Conservation (phyloP, 2,888 invertebrate species). For the Eristalinus aeneus region DNA sequence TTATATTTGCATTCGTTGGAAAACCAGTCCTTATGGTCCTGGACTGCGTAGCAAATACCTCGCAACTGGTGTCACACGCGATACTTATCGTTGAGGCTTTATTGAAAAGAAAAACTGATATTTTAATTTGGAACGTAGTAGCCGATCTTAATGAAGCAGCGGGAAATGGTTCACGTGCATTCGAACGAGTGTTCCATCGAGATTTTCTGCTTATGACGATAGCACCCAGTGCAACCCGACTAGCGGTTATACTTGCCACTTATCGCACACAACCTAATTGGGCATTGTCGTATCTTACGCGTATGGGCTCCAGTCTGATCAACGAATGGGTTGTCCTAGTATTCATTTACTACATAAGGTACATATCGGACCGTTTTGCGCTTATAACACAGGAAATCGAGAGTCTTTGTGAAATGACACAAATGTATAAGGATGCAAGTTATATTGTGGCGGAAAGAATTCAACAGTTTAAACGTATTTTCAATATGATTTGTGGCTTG, state of each 20-base stretch:
- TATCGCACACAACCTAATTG: constrained; percentile 44
- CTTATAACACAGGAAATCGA: constrained; percentile 44
- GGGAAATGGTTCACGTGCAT: background rate
- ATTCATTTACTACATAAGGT: constrained; percentile 52
- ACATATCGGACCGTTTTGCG: constrained; percentile 21
- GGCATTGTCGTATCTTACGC: constrained; percentile 23
- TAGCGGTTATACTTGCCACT: constrained; percentile 18
- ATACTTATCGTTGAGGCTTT: constrained; percentile 38
- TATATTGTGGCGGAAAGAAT: background rate
- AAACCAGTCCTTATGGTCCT: constrained; percentile 50
- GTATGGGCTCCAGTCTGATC: constrained; percentile 5
- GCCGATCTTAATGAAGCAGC: background rate
- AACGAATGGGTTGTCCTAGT: constrained; percentile 35
- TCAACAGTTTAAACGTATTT: constrained; percentile 17
- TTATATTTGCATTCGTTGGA: constrained; percentile 32
- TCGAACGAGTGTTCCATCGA: constrained; percentile 8
- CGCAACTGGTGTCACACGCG: constrained; percentile 28
- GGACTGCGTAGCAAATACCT: constrained; percentile 14
- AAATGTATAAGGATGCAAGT: background rate
- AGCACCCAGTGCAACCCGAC: background rate
- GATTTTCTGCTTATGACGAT: constrained; percentile 36
- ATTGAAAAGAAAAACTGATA: constrained; percentile 30
- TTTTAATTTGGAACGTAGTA: constrained; percentile 40
- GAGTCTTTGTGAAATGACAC: background rate
- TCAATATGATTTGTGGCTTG: constrained; percentile 39